Evolutionary conservation across 2,888 invertebrate species (phyloP), one percentile per base, ranked within the genome.

Genomic region (Electrophaes corylata): DNA sequence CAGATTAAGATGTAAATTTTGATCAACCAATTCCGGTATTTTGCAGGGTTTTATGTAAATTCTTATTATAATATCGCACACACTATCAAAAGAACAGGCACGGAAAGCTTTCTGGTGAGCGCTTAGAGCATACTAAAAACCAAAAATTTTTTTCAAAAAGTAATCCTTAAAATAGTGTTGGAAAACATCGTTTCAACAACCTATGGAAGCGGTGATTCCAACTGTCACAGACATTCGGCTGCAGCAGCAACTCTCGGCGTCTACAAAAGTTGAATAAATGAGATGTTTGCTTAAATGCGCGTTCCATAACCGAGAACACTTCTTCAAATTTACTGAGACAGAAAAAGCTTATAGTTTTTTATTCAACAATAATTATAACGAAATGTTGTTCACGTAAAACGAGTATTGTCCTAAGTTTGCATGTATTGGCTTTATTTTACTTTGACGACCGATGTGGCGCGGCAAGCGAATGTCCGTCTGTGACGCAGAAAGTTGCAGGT

Each of bases 241-340:
- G 64, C 63, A 58, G 55, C 53, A 44, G 62, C 62, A 56, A 52
- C 51, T 60, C 37, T 47, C 50, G 46, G 31, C 59, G 55, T 64
- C 62, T 55, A 54, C 58, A 52, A 63, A 63, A 57, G 60, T 63
- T 65, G 66, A 65, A 69, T 69, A 69, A 67, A 67, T 66, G 67
- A 64, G 66, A 65, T 60, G 64, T 67, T 65, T 64, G 60, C 57
- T 57, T 60, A 66, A 48, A 37, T 60, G 35, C 58, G 54, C 47
- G 61, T 67, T 60, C 44, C 14, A 11, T n/a, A 0, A 47, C 18
- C 4, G 6, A 12, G 16, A 54, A 18, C 31, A 40, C 16, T 12
- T 10, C 18, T 18, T 18, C 3, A 26, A 2, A 26, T 5, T 26
- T 8, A 1, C 10, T 1, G 10, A 26, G 6, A 26, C 26, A 6